Conservation (phyloP, 2,888 invertebrate genomes). For the Polydrusus cervinus region DNA sequence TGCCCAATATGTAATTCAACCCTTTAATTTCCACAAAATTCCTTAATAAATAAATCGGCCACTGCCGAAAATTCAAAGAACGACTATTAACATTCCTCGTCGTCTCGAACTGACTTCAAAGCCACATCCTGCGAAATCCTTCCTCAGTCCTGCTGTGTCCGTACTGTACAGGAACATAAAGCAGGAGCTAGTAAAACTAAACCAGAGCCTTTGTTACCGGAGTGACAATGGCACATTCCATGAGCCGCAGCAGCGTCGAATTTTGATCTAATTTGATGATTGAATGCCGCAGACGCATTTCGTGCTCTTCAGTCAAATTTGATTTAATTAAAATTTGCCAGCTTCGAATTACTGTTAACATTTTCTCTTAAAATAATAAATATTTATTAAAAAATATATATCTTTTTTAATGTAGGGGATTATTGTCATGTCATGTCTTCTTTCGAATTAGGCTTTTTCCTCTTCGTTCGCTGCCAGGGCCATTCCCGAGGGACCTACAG, state of each 20-base stretch:
- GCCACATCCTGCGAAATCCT: slow-evolving; percentile 13
- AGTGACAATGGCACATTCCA: slow-evolving; percentile 26
- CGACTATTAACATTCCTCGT: slow-evolving; percentile 18
- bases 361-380: no score
- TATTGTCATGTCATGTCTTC: no score
- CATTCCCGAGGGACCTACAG: no score
- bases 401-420: no score
- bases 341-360: background rate
- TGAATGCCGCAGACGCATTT: slow-evolving; percentile 5
- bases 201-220: slow-evolving; percentile 25
- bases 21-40: slow-evolving; percentile 8
- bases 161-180: slow-evolving; percentile 23
- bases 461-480: no score
- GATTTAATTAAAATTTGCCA: slow-evolving; percentile 16
- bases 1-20: background rate
- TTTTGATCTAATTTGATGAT: slow-evolving; percentile 29
- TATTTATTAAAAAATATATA: no score
- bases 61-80: slow-evolving; percentile 5
- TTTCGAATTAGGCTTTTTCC: no score
- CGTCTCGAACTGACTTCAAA: slow-evolving; percentile 12
- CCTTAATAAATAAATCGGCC: slow-evolving; percentile 23
- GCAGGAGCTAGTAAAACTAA: slow-evolving; percentile 25
- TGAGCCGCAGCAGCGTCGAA: slow-evolving; percentile 11
- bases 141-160: slow-evolving; percentile 11
- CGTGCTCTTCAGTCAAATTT: slow-evolving; percentile 27